Evolutionary conservation across 2,797 vertebrate genomes (phyloP).

Genomic region (Monodelphis domestica): DNA sequence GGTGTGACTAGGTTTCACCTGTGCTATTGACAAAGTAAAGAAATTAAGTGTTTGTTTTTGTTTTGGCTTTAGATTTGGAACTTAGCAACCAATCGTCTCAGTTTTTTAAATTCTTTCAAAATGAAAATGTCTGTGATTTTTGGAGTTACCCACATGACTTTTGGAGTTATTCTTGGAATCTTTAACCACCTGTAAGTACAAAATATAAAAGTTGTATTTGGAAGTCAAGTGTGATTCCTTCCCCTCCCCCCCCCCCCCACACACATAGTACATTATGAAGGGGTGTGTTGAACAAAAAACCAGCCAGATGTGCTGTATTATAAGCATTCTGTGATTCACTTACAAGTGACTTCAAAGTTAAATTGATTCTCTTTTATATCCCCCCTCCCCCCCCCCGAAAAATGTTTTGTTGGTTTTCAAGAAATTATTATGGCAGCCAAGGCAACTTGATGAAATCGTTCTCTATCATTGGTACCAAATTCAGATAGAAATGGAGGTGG

Average conservation of each 20-base stretch:
- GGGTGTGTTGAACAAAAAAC: not conserved
- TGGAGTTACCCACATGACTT: slow-evolving; percentile 96
- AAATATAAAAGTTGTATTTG: not conserved
- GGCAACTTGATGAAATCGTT: not conserved
- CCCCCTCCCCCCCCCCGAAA: no score
- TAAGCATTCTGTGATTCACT: not conserved
- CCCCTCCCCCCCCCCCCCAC: no score
- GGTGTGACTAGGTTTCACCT: not conserved
- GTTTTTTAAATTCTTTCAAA: slow-evolving; percentile 98
- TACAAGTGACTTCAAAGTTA: not conserved
- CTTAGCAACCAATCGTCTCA: slow-evolving; percentile 95
- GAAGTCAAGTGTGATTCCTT: no score
- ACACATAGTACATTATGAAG: not conserved
- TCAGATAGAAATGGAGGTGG: not conserved
- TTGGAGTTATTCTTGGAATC: slow-evolving; percentile 93
- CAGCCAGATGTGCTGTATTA: accelerated
- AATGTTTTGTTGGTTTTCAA: not conserved
- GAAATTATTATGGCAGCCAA: not conserved
- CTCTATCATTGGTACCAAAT: not conserved
- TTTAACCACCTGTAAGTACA: slow-evolving; percentile 97
- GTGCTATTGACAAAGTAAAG: not conserved
- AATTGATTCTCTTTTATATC: not conserved
- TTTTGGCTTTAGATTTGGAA: slow-evolving; percentile 93
- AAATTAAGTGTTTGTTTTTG: not conserved
- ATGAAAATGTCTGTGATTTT: slow-evolving; percentile 99